Base-by-base conservation (phyloP, 2,113 vertebrate genomes). In the Epinephelus moara region DNA sequence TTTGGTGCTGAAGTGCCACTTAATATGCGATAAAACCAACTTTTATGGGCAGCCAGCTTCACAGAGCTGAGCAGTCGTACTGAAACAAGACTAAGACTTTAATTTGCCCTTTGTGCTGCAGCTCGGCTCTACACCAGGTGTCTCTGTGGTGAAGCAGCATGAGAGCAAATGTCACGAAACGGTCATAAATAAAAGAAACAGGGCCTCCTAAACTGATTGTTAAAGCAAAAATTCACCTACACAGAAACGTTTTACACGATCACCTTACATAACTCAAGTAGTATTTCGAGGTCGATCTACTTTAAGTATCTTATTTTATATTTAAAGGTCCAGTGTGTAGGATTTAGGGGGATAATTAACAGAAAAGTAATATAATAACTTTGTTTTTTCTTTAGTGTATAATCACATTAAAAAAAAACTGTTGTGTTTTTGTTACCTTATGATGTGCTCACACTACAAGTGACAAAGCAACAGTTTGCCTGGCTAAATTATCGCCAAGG, bases 21-120 rank as follows among this genome's bases (percentile, higher is more conserved):
- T 57, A 1, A 70, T 81, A 2, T 4, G 19, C 33, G 12, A 61
- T 68, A 68, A 73, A 85, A 74, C 1, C 17, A 33, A 25, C 57
- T 70, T 60, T 85, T 73, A 85, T 42, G 74, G 60, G 71, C 40
- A 17, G 60, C 10, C 62, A n/a, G 73, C 80, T 37, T 45, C 30
- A 52, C 72, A 25, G 40, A 50, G 3, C 21, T 37, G 56, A 42
- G 19, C 70, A 13, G 66, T 47, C 52, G n/a, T 40, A 69, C 57
- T 69, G 40, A 6, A 74, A 47, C 37, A 17, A 3, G 27, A 62
- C 61, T 49, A 10, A 12, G 55, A 62, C 64, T 57, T 69, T 62
- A 50, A 78, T 81, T 75, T 78, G 17, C 21, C 12, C 71, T n/a
- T 21, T 19, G 57, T 60, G 47, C 66, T 60, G 55, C 66, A 1